Base-by-base conservation (phyloP, 2,888 invertebrate genomes). In the Rhamnusium bicolor region DNA sequence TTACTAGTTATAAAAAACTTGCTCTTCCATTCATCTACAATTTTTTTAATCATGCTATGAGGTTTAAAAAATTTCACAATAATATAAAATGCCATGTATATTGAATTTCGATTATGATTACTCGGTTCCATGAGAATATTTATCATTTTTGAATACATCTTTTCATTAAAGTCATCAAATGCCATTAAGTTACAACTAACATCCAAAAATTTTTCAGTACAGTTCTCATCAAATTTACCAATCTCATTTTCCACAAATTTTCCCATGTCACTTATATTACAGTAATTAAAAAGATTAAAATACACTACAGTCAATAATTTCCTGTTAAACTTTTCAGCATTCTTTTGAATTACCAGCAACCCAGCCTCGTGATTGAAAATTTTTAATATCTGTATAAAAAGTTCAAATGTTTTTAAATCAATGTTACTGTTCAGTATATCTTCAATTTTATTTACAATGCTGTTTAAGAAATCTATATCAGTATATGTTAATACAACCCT, bases 101-200 rank as follows among this genome's bases (percentile, higher is more conserved):
- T 16, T 18, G 10, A n/a, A 7, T 4, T 19, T 46, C 24, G 40
- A 16, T 16, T 67, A 56, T 46, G 18, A 10, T 24, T 21, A 24
- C 8, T 67, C 5, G 51, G 32, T 40, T 67, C 24, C 24, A 3
- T 16, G 10, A 67, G 56, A 46, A 67, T 21, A 46, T 67, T 4
- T 16, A 67, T 24, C 27, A 56, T 56, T 56, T 56, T 54, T 4
- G n/a, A 19, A 46, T 67, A 54, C 24, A 67, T 21, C 10, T 14
- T n/a, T 67, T 67, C 27, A 46, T 14, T 21, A 19, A 67, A 67
- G 7, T 46, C 12, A 21, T 54, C 10, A 14, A n/a, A 12, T 16
- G 19, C 46, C 54, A 56, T 54, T 24, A 67, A 46, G 18, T 24
- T 67, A n/a, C 40, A 21, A 40, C 40, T 14, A 56, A 67, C 56